Base-by-base conservation (phyloP, 2,113 vertebrate genomes). In the Synodontis membranacea region DNA sequence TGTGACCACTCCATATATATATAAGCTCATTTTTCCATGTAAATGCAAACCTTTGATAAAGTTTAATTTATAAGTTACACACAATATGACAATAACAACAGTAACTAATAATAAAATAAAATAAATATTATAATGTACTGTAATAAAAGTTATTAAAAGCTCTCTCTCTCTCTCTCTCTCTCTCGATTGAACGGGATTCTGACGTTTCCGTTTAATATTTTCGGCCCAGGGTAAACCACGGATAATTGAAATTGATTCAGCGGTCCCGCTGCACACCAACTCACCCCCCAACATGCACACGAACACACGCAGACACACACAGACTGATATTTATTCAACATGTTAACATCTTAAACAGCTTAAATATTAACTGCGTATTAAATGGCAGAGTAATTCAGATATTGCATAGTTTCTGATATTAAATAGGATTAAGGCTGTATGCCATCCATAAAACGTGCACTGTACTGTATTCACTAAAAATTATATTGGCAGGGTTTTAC, bases 291-390 rank as follows among this genome's bases (percentile, higher is more conserved):
- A 52, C 50, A 44, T 7, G 8, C 44, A 44, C 2, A 44, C 44
- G n/a, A n/a, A n/a, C n/a, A n/a, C n/a, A n/a, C n/a, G n/a, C n/a
- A 62, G 76, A 80, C 80, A 60, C 79, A 56, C 78, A 75, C 86
- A 80, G 75, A 75, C 3, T 58, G n/a, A n/a, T 28, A 62, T 62
- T 62, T 0, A 34, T 72, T 66, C 34, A 86, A 50, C 11, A 86
- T 76, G 34, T 50, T 10, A 80, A 23, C 42, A 82, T 23, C 19
- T 66, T 48, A 12, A 46, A 80, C 37, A 44, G 44, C 68, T 44
- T 48, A 15, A n/a, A n/a, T 46, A 82, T 46, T 14, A 28, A 44
- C 37, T n/a, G 54, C 42, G 10, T 68, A 37, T 56, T 21, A 80
- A 58, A 56, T 79, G 31, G 7, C 17, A 37, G 19, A 14, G 54